Conservation (phyloP, 1,140 invertebrate genomes). For the Brachionus plicatilis region DNA sequence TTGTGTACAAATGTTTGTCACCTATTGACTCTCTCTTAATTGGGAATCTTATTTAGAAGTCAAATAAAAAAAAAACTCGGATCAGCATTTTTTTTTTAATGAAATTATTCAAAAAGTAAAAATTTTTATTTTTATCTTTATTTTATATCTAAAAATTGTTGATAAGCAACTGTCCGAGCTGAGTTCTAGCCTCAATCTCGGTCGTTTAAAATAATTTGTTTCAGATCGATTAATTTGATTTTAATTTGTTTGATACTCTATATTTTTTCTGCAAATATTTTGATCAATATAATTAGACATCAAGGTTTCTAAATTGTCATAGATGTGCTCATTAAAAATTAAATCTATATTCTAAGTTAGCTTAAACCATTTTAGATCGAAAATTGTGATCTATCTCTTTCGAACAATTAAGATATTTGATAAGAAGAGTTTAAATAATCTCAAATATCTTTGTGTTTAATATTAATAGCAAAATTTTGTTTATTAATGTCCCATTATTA, state of each 20-base stretch:
- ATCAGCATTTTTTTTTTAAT: background rate
- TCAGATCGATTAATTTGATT: slow-evolving; percentile 35
- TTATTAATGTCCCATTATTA: background rate
- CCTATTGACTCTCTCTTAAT: background rate
- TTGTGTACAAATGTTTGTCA: background rate
- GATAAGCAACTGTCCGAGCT: background rate
- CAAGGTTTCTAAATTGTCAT: background rate
- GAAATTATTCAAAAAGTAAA: no score
- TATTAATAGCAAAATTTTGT: background rate
- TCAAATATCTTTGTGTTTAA: background rate
- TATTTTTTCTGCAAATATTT: background rate
- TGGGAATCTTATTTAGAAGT: background rate
- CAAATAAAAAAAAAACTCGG: background rate
- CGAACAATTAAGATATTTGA: background rate
- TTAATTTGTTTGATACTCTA: slow-evolving; percentile 32
- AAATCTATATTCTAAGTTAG: background rate
- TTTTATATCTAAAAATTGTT: background rate
- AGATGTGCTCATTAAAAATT: background rate
- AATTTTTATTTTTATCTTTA: no score
- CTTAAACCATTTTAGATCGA: background rate
- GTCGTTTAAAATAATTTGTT: background rate
- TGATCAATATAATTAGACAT: background rate
- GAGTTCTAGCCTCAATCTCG: background rate
- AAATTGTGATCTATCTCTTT: background rate
- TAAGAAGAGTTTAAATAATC: background rate